A percentile compares a stretch with the other conserved stretches of the same genome.
Evolutionary conservation across 2,888 invertebrate species (phyloP).

Genomic region (Toxonevra muliebris): DNA sequence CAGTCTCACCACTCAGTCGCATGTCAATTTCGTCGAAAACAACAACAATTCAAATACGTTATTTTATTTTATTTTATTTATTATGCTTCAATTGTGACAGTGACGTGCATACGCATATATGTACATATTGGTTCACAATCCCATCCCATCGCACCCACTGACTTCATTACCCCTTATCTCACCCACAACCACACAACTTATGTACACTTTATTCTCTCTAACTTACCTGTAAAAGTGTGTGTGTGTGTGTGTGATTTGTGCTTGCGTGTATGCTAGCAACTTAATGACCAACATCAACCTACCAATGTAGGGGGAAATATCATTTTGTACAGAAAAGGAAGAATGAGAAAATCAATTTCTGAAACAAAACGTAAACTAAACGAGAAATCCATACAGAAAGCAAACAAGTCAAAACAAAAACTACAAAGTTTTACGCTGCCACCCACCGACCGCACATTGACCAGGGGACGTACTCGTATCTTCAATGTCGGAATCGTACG

Average conservation of each 20-base stretch:
- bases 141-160: neutral
- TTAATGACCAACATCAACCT: too few species aligned
- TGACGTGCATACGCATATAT: neutral
- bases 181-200: neutral
- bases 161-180: neutral
- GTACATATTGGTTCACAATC: neutral
- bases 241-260: neutral
- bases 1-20: neutral
- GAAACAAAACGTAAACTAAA: constrained; percentile 8
- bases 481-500: too few species aligned
- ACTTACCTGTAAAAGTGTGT: neutral
- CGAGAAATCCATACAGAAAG: neutral
- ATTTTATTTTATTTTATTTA: constrained; percentile 16
- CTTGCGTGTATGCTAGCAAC: neutral
- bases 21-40: constrained; percentile 11
- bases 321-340: too few species aligned
- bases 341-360: neutral
- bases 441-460: neutral
- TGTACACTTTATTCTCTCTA: neutral
- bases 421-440: neutral
- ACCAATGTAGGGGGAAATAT: too few species aligned
- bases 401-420: neutral
- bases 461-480: too few species aligned
- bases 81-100: constrained; percentile 18
- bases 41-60: constrained; percentile 10